Base-by-base conservation (phyloP, 2,113 vertebrate genomes). In the Cygnus atratus region DNA sequence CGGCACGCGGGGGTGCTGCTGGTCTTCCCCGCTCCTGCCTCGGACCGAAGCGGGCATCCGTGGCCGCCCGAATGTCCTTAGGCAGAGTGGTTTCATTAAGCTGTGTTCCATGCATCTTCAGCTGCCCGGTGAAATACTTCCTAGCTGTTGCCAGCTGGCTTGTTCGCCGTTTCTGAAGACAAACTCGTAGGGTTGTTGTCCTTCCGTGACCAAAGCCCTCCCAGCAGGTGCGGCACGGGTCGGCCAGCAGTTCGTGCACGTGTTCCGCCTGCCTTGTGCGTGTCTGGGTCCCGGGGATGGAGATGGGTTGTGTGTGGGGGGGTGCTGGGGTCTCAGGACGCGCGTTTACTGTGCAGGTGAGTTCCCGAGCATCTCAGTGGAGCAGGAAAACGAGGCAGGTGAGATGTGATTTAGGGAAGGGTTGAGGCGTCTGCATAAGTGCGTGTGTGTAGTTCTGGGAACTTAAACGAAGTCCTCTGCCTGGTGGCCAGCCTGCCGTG, bases 1-100 rank as follows among this genome's bases (percentile, higher is more conserved):
- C 33, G n/a, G 58, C 14, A 1, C 17, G 29, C 10, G 13, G 28
- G 2, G 0, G 52, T 21, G 16, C 16, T 54, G 6, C 33, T 19
- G 79, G 20, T 24, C 21, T 3, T 46, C 21, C 35, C 35, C 7
- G 22, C 54, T 43, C 50, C 31, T 55, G 52, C 39, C 24, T 55
- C 8, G 2, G 24, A 25, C 16, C n/a, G 16, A 11, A 41, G 58
- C 14, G 13, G 41, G 57, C 8, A 2, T 41, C 59, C 3, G 4
- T 25, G 15, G 35, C 50, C 19, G 19, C 46, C 46, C 4, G 20
- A 21, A 48, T 48, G 46, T 46, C 28, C 50, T 35, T 16, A 50
- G 62, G 61, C 46, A 39, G 61, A 79, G 22, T 6, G 4, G 31
- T 22, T 91, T 67, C 31, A 25, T 78, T 57, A 44, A 79, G 61